Conservation (phyloP, 2,888 invertebrate species). For the Periphyllus acericola region DNA sequence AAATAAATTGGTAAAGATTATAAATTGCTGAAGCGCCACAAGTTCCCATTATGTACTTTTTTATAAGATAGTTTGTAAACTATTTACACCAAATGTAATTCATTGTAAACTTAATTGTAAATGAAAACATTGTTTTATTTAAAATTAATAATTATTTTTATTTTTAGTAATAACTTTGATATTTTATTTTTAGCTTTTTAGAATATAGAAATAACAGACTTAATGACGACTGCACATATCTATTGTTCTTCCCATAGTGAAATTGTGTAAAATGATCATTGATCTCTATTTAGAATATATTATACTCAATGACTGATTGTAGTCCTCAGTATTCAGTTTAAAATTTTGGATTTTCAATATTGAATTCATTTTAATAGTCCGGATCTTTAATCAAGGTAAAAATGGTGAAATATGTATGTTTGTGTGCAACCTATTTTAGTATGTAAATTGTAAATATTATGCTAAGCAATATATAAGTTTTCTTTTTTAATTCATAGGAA, state of each 20-base stretch:
- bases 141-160: constrained; percentile 12
- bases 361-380: constrained; percentile 43
- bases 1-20: not conserved
- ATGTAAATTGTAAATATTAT: constrained; percentile 46
- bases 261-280: not conserved
- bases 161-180: constrained; percentile 18
- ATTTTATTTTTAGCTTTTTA: constrained; percentile 30
- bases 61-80: not conserved
- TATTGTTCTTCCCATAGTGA: constrained; percentile 30
- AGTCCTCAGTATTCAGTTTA: not conserved
- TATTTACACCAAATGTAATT: constrained; percentile 37
- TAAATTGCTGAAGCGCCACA: not conserved
- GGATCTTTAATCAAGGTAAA: constrained; percentile 55
- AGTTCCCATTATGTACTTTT: constrained; percentile 30
- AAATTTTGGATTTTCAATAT: not conserved
- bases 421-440: constrained; percentile 32
- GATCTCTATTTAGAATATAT: not conserved
- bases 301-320: not conserved
- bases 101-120: constrained; percentile 10
- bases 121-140: not conserved
- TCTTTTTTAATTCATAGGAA: constrained; percentile 33
- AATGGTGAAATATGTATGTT: constrained; percentile 20
- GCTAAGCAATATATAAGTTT: constrained; percentile 51
- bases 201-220: constrained; percentile 31
- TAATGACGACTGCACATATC: constrained; percentile 46